These are phyloP conservation scores for Cosmopolites sordidus DNA, from an alignment of 2,888 invertebrate species.

Conservation along the genomic window DNA sequence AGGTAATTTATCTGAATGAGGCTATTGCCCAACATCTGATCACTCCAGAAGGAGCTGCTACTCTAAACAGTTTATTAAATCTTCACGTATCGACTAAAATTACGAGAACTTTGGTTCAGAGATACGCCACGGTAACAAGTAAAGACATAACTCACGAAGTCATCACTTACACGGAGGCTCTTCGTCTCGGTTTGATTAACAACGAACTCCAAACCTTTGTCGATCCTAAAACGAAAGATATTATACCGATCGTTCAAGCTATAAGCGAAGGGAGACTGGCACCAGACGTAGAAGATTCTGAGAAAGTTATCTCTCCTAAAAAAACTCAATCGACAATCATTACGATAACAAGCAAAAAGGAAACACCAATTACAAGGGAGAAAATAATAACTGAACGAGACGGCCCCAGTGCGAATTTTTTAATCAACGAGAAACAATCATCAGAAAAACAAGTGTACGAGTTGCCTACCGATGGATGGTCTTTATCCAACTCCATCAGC, in stretches of 20 bases:
- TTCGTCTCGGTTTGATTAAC: constrained; percentile 74
- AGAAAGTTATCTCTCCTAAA: constrained; percentile 36
- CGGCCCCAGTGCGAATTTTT: constrained; percentile 49
- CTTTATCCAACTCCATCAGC: constrained; percentile 76
- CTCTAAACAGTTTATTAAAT: constrained; percentile 78
- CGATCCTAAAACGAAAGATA: constrained; percentile 69
- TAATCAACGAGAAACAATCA: constrained; percentile 46
- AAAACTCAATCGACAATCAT: constrained; percentile 31
- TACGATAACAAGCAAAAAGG: constrained; percentile 33
- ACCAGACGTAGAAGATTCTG: constrained; percentile 51
- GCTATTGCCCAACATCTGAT: constrained; percentile 83
- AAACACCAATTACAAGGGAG: constrained; percentile 25
- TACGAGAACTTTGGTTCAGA: constrained; percentile 77
- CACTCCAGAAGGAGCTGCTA: constrained; percentile 81
- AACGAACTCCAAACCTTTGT: constrained; percentile 70
- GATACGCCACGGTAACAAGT: constrained; percentile 73
- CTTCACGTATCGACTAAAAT: constrained; percentile 85
- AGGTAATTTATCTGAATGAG: constrained; percentile 74
- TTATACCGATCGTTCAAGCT: constrained; percentile 73
- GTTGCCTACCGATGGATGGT: constrained; percentile 80
- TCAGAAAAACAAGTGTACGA: constrained; percentile 70
- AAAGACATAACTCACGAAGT: constrained; percentile 57
- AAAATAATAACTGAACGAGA: constrained; percentile 10
- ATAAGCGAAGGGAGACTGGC: constrained; percentile 68
- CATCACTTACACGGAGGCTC: constrained; percentile 74